Percentiles rank a stretch among this genome's conserved stretches.
Evolutionary conservation across 2,113 vertebrate species (phyloP).

Genomic region (Ceyx cyanopectus): DNA sequence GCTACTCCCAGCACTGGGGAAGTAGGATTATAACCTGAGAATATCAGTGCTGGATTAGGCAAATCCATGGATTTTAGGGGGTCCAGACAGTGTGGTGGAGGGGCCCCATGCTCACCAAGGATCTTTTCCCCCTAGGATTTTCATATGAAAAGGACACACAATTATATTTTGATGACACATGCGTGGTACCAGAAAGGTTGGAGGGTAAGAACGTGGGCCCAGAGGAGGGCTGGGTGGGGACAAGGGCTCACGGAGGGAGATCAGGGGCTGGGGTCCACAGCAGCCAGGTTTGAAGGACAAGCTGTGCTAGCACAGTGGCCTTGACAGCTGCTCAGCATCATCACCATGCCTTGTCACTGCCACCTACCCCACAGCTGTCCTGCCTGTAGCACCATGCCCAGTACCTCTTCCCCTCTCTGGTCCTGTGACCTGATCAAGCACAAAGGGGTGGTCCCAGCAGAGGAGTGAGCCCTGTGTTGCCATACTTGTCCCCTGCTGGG

Average conservation of each 20-base stretch:
- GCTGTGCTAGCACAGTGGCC: rapidly evolving
- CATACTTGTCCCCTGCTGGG: rapidly evolving
- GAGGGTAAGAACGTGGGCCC: constrained; percentile 81
- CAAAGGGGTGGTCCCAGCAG: rapidly evolving
- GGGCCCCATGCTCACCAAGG: not conserved
- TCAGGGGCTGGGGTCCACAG: not conserved
- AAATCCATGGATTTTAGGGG: not conserved
- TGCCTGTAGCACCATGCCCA: not conserved
- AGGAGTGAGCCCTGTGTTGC: rapidly evolving
- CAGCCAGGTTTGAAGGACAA: not conserved
- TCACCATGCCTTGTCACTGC: rapidly evolving
- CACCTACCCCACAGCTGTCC: rapidly evolving
- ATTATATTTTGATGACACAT: constrained; percentile 93
- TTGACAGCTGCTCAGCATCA: not conserved
- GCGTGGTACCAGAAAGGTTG: constrained; percentile 92
- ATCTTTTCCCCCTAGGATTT: constrained; percentile 79
- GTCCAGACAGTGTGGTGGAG: not conserved
- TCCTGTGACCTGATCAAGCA: not conserved
- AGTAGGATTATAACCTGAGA: no score
- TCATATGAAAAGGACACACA: constrained; percentile 90
- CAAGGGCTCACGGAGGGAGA: rapidly evolving
- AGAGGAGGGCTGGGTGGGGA: not conserved
- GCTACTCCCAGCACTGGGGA: not conserved
- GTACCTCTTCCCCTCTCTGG: not conserved
- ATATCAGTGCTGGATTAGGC: not conserved